phyloP scores from a whole-genome alignment of 2,797 vertebrate genomes.

The Cossypha heuglini region DNA sequence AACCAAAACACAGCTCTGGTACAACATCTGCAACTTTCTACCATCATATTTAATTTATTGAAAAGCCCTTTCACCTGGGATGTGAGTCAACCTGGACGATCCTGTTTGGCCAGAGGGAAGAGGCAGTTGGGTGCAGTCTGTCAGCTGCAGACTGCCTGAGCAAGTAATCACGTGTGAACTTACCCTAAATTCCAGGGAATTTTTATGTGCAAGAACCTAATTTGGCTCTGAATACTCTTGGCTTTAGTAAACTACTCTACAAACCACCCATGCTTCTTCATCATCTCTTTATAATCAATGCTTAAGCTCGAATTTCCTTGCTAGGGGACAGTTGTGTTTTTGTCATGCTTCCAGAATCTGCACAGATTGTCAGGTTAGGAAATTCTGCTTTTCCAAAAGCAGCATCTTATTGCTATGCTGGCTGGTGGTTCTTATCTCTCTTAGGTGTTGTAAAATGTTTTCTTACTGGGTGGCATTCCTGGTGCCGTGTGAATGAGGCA shows the following conservation, averaged over 20 bases:
- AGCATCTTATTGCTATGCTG: neutral
- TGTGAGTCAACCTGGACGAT: neutral
- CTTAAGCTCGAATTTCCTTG: neutral
- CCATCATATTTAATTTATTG: neutral
- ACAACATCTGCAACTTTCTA: neutral
- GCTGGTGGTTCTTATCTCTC: constrained; percentile 31
- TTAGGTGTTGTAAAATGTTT: constrained; percentile 41
- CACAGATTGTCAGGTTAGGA: neutral
- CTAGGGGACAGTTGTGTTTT: neutral
- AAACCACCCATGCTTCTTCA: neutral
- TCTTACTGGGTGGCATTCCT: constrained; percentile 69
- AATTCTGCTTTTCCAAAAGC: constrained; percentile 26
- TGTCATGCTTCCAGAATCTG: neutral
- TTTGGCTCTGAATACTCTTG: neutral
- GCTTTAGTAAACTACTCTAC: neutral
- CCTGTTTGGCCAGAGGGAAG: neutral
- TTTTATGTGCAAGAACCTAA: neutral
- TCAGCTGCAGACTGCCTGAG: neutral
- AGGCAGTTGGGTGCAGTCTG: neutral
- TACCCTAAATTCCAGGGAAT: neutral
- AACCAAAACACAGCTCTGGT: neutral
- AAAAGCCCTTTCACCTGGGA: neutral
- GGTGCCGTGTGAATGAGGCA: constrained; percentile 20
- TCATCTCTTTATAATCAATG: neutral
- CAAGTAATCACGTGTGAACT: accelerated